phyloP scores from a whole-genome alignment of 2,113 vertebrate genomes.

The Nibea coibor region DNA sequence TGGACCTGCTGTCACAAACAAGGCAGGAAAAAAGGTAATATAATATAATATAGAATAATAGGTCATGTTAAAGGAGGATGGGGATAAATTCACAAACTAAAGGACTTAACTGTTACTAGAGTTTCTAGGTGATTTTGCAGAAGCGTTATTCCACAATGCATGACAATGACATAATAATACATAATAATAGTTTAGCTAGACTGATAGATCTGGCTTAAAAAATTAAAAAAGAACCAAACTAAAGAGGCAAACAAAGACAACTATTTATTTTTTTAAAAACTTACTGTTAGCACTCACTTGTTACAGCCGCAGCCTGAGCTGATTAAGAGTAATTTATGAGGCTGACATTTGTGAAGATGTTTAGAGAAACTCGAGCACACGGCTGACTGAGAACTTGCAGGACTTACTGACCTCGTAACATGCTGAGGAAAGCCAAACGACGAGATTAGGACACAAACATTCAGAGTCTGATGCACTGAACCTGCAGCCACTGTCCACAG shows the following conservation, averaged over 20 bases:
- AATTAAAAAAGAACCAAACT: no score
- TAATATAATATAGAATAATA: no score
- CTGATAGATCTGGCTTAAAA: no score
- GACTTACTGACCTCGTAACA: constrained; percentile 19
- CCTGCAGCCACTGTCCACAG: not conserved
- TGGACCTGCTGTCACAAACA: not conserved
- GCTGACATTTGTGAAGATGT: constrained; percentile 15
- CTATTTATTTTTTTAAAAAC: not conserved
- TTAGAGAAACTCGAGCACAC: constrained; percentile 12
- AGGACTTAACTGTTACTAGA: no score
- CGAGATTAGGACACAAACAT: not conserved
- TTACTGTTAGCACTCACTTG: not conserved
- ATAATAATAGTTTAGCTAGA: no score
- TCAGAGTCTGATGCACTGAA: not conserved
- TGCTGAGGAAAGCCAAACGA: not conserved
- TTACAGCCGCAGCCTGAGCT: constrained; percentile 2
- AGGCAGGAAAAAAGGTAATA: not conserved
- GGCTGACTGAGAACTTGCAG: not conserved
- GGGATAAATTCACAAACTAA: no score
- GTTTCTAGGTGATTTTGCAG: no score
- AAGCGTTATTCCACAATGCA: no score
- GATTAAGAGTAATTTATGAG: constrained; percentile 21
- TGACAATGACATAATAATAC: no score
- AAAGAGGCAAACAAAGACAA: not conserved
- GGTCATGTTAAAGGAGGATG: no score